Base-by-base conservation (phyloP, 2,888 invertebrate genomes). In the Thereva nobilitata region DNA sequence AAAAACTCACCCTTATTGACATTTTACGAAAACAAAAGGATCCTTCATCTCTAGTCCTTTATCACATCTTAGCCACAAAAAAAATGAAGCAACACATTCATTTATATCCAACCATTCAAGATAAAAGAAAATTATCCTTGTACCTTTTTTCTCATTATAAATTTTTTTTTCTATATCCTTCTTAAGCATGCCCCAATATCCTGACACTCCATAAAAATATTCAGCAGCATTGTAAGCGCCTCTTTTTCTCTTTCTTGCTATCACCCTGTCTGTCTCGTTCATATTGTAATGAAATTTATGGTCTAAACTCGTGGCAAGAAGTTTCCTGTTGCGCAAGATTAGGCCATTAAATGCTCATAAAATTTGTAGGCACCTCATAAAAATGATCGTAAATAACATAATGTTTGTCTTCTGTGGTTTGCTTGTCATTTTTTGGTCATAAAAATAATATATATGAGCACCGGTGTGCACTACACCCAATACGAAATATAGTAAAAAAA, bases 301-400 rank as follows among this genome's bases (percentile, higher is more conserved):
- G 50, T 63, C 63, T 50, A 37, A 64, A 64, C 64, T 64, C 54
- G 64, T 64, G 64, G 55, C 64, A 64, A 54, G 38, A 47, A 54
- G 54, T 47, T 64, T 55, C 54, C 47, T 64, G 54, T 64, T 64
- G 70, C 66, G 70, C 61, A 59, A 69, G 70, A 68, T 71, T 70
- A 72, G 74, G 75, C 78, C 77, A 80, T 80, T 80, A 81, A 80
- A 81, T 80, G 76, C 75, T 76, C 79, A 77, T 80, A 80, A 79
- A 79, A 79, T 79, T 79, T 80, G 80, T 81, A 80, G 78, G 76
- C 79, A 80, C 80, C 78, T 81, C 81, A 80, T 81, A 80, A 80
- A 80, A 78, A 76, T 76, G 76, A 78, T 78, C 79, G 79, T 79
- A 79, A 79, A 78, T 79, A 77, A 76, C 75, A 70, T 71, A 54